phyloP scores from a whole-genome alignment of 2,888 invertebrate genomes.

The Mongoloraphidia duomilia region DNA sequence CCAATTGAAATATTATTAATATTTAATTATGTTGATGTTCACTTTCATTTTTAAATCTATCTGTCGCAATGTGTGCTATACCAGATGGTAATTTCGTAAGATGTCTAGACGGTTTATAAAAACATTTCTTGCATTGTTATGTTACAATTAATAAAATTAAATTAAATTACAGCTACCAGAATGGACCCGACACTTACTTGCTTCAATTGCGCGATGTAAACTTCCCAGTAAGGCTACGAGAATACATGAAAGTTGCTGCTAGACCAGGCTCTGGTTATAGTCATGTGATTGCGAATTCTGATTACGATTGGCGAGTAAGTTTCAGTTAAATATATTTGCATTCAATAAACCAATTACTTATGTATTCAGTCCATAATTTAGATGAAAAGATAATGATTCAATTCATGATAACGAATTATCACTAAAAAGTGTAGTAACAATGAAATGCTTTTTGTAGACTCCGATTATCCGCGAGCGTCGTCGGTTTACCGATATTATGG shows the following conservation, averaged over 20 bases:
- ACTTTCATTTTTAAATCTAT: neutral
- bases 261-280: slow-evolving; percentile 58
- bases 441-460: slow-evolving; percentile 36
- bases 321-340: neutral
- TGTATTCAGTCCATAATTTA: no score
- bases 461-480: slow-evolving; percentile 81
- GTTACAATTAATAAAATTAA: neutral
- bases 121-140: neutral
- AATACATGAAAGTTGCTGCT: slow-evolving; percentile 89
- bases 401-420: no score
- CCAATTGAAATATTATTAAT: no score
- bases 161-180: slow-evolving; percentile 60
- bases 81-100: neutral
- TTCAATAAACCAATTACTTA: no score
- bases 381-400: no score
- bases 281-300: slow-evolving; percentile 47
- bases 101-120: neutral
- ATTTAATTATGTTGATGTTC: neutral
- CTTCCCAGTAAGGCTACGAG: slow-evolving; percentile 85
- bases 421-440: neutral
- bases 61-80: neutral
- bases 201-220: slow-evolving; percentile 85
- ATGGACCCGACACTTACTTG: slow-evolving; percentile 92
- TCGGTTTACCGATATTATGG: slow-evolving; percentile 88
- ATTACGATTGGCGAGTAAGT: slow-evolving; percentile 67